Base-by-base conservation (phyloP, 2,113 vertebrate species). In the Misgurnus mizolepis region DNA sequence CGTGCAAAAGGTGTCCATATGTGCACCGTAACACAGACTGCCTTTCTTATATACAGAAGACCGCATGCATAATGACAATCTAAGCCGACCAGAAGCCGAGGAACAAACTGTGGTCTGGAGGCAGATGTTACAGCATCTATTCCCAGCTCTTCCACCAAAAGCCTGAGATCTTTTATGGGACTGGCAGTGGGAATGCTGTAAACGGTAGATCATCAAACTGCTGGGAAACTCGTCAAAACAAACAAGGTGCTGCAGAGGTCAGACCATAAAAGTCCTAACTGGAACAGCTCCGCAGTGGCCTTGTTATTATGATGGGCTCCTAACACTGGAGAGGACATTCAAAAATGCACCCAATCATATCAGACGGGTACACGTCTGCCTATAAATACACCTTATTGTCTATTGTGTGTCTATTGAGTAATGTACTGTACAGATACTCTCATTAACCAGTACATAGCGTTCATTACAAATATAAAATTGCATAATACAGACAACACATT, bases 61-160 rank as follows among this genome's bases (percentile, higher is more conserved):
- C 89, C 91, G 82, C 88, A 86, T 90, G 77, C 87, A 87, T 92
- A 92, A 92, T 93, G 89, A 91, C 87, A 90, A 91, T 86, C 78
- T 82, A 55, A 55, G 80, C 69, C 85, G 84, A 90, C 88, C 81
- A 85, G 87, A 84, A 83, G 77, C 77, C 69, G 72, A 80, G 67
- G 60, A 76, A 50, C 84, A 27, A 62, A 66, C 50, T 87, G 89
- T 64, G 90, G 89, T 91, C 83, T 89, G 87, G 88, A 87, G 8
- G 78, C 90, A 90, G 89, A 92, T 91, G 91, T 89, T 91, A 41
- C 74, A 40, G 27, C 78, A 56, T 90, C 89, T 91, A 91, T 92
- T 93, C 86, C 89, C 83, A 82, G 87, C 74, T 84, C 80, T 5
- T 4, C 47, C 11, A 34, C 7, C 34, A 53, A 47, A 71, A 69